A percentile compares a stretch with the other conserved stretches of the same genome.
phyloP scores from a whole-genome alignment of 2,888 invertebrate species.

The Argyresthia goedartella region DNA sequence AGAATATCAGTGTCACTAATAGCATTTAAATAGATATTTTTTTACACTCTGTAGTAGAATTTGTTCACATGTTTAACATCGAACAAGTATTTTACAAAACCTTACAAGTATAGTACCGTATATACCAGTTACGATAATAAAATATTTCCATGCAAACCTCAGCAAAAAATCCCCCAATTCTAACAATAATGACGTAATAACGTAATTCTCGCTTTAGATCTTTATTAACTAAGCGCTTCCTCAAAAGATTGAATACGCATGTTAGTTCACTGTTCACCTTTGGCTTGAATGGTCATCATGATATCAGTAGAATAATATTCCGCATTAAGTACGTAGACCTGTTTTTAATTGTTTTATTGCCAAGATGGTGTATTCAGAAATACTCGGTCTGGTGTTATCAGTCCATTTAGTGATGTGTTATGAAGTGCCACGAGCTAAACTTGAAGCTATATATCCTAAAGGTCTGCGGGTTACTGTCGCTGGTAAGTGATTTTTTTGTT shows the following conservation, averaged over 20 bases:
- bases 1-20: too few relatives aligned
- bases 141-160: too few relatives aligned
- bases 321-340: not conserved
- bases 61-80: too few relatives aligned
- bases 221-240: too few relatives aligned
- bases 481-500: conserved; percentile 39
- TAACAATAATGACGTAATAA: too few relatives aligned
- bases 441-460: conserved; percentile 71
- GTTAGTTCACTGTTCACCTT: not conserved
- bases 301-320: not conserved
- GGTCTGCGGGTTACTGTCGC: conserved; percentile 74
- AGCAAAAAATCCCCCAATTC: too few relatives aligned
- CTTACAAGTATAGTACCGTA: too few relatives aligned
- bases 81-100: too few relatives aligned
- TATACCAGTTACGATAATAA: too few relatives aligned
- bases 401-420: not conserved
- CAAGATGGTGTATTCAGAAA: not conserved
- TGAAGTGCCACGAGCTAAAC: conserved; percentile 60
- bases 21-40: too few relatives aligned
- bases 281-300: not conserved
- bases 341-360: not conserved
- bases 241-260: not conserved
- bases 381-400: not conserved
- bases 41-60: too few relatives aligned
- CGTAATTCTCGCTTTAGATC: too few relatives aligned